A percentile compares a stretch with the other conserved stretches of the same genome.
These are phyloP conservation scores for Agrochola macilenta DNA, from an alignment of 2,888 invertebrate genomes.

Conservation along the genomic window DNA sequence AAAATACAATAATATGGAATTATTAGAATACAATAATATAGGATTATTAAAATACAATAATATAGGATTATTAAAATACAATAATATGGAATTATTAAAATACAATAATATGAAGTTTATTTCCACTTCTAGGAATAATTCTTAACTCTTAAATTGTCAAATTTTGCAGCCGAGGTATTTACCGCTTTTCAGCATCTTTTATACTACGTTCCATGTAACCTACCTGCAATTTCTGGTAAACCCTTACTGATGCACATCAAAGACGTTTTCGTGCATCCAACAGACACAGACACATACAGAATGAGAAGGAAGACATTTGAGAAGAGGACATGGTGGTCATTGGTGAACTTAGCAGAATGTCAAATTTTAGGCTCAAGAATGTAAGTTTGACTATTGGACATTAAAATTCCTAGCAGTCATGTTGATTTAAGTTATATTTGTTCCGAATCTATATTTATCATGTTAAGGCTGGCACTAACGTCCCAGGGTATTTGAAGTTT, in stretches of 20 bases:
- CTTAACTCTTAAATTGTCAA: too few relatives aligned
- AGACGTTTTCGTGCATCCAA: not conserved
- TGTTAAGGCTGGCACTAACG: constrained; percentile 21
- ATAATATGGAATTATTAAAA: too few relatives aligned
- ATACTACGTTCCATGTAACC: not conserved
- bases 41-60: too few relatives aligned
- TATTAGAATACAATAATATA: too few relatives aligned
- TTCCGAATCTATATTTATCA: constrained; percentile 45
- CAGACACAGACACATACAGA: too few relatives aligned
- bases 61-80: too few relatives aligned
- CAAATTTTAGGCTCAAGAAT: not conserved
- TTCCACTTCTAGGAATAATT: not conserved
- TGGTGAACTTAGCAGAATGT: not conserved
- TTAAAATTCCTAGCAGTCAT: constrained; percentile 3
- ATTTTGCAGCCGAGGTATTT: not conserved
- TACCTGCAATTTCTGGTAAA: not conserved
- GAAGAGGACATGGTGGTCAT: not conserved
- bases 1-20: too few relatives aligned
- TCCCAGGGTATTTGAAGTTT: constrained; percentile 28
- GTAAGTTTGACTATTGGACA: not conserved
- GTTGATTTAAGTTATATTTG: constrained; percentile 40
- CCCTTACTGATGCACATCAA: not conserved
- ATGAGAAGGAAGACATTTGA: too few relatives aligned
- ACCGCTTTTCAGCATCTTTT: not conserved
- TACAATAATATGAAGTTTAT: not conserved